These are phyloP conservation scores for Mimachlamys varia DNA, from an alignment of 2,888 invertebrate species.

Conservation along the genomic window DNA sequence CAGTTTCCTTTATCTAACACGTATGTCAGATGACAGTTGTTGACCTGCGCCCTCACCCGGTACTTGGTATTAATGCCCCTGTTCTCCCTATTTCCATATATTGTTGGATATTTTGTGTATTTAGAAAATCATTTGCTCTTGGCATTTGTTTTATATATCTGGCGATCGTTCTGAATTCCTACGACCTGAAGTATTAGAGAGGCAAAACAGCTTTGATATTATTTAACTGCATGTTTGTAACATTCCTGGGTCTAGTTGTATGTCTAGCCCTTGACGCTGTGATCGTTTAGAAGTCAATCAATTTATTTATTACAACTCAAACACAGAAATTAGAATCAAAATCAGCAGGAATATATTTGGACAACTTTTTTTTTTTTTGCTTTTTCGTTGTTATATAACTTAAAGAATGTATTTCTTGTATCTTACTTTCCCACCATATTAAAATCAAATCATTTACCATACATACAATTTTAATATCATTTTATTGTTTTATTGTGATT, in stretches of 20 bases:
- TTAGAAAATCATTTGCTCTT: not conserved
- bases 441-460: not conserved
- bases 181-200: conserved; percentile 4
- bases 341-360: not conserved
- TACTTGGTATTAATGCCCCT: not conserved
- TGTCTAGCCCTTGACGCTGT: conserved; percentile 3
- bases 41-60: too few species aligned
- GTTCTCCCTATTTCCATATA: not conserved
- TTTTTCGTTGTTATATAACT: not conserved
- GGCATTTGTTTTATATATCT: not conserved
- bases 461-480: not conserved
- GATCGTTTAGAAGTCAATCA: not conserved
- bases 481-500: not conserved
- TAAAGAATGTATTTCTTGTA: not conserved
- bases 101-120: not conserved
- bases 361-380: not conserved
- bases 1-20: too few species aligned
- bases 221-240: not conserved
- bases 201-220: not conserved
- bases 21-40: too few species aligned
- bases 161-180: conserved; percentile 25
- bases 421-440: not conserved
- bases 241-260: not conserved
- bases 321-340: not conserved
- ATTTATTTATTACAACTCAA: not conserved